Evolutionary conservation across 2,888 invertebrate species (phyloP).

Genomic region (Heteropelma amictum): DNA sequence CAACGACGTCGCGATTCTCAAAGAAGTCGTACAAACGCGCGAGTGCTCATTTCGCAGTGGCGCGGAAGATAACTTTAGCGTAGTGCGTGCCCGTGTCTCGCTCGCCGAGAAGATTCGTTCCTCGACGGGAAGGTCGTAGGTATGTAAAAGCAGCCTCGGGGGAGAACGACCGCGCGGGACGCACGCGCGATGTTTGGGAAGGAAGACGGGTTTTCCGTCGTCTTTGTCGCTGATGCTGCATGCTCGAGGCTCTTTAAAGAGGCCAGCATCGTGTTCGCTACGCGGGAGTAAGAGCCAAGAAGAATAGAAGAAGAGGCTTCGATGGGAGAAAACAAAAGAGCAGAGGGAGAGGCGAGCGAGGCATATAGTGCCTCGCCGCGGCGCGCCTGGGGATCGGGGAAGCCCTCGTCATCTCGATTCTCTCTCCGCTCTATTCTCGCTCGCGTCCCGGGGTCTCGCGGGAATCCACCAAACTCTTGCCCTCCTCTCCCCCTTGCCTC

Average conservation of each 20-base stretch:
- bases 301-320: neutral
- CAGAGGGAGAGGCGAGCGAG: neutral
- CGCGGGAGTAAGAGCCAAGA: neutral
- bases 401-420: conserved; percentile 66
- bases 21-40: no score
- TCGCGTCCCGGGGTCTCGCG: no score
- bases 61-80: no score
- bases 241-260: no score
- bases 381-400: conserved; percentile 64
- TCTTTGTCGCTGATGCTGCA: conserved; percentile 33
- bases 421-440: no score
- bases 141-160: conserved; percentile 1
- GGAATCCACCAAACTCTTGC: no score
- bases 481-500: no score
- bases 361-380: neutral
- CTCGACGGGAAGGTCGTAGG: conserved; percentile 58
- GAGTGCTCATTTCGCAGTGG: no score
- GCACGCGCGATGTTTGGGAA: no score
- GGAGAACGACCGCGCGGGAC: conserved; percentile 14
- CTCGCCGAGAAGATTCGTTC: no score
- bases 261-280: conserved; percentile 13
- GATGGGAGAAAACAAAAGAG: neutral
- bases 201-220: conserved; percentile 28
- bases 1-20: no score
- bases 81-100: no score